Base-by-base conservation (phyloP, 2,113 vertebrate genomes). In the Gobio gobio region DNA sequence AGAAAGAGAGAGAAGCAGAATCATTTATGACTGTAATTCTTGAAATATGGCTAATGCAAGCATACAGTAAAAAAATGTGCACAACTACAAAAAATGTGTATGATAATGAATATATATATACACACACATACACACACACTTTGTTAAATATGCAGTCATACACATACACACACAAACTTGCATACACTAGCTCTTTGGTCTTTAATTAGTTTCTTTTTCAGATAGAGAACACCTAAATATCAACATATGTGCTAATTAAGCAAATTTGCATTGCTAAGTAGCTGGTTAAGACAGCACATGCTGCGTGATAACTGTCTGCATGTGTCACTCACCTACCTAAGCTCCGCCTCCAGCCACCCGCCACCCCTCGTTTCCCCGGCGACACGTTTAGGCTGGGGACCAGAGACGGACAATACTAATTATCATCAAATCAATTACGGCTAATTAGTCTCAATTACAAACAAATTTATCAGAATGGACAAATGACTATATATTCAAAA, bases 301-400 rank as follows among this genome's bases (percentile, higher is more conserved):
- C 88, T 87, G 88, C 68, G 81, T 75, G 72, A 86, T 83, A 82
- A 85, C 86, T 86, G 87, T 89, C 86, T 89, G 86, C 76, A 87
- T 63, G 36, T 86, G 83, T 86, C 88, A 89, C 81, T 89, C 88
- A 89, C 88, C 88, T 89, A 89, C 86, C 88, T 87, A 86, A 87
- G 88, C 86, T 89, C 88, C 88, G 88, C 83, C 88, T 89, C 88
- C 88, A 87, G 88, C 88, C 88, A 89, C 86, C 88, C 88, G 86
- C 88, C 86, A 84, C 81, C 86, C 86, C 84, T 86, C 82, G 81
- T 86, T 86, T 86, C 84, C 56, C 88, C 82, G 84, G 84, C 84
- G 82, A 86, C 84, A 75, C 77, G 86, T 89, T 89, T 89, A 78
- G 88, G 86, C 88, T 89, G 86, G 86, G 88, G 86, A 89, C 86